Evolutionary conservation across 2,888 invertebrate species (phyloP).

Genomic region (Stenurella melanura): DNA sequence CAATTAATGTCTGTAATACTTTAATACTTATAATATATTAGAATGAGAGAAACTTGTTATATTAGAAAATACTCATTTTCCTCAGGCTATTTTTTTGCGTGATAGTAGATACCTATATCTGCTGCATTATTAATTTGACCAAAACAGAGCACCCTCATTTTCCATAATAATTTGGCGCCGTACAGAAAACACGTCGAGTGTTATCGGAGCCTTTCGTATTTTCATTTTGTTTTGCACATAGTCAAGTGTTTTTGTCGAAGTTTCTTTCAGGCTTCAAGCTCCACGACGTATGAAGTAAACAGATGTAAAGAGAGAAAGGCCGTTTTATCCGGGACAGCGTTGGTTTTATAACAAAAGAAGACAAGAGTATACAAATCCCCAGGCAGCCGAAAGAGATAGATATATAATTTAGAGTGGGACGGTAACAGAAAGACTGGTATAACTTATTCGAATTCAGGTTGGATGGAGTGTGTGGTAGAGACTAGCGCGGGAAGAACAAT

Average conservation of each 20-base stretch:
- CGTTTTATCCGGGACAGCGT: conserved; percentile 44
- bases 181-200: conserved; percentile 55
- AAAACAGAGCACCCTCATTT: conserved; percentile 49
- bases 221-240: conserved; percentile 57
- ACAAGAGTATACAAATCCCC: conserved; percentile 32
- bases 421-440: conserved; percentile 30
- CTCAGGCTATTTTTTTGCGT: not conserved
- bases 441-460: conserved; percentile 29
- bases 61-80: too few species aligned
- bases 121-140: conserved; percentile 27
- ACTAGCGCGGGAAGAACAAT: conserved; percentile 28
- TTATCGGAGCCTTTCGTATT: conserved; percentile 61
- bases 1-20: too few species aligned
- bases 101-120: not conserved
- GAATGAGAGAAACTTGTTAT: too few species aligned
- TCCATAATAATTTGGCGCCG: conserved; percentile 57
- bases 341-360: conserved; percentile 40
- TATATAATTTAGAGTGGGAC: conserved; percentile 42
- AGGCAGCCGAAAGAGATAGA: conserved; percentile 39
- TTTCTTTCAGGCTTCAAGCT: conserved; percentile 50
- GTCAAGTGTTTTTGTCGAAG: conserved; percentile 49
- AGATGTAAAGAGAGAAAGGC: conserved; percentile 47
- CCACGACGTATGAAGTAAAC: conserved; percentile 46
- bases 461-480: conserved; percentile 42
- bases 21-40: too few species aligned